Evolutionary conservation across 2,797 vertebrate species (phyloP), one percentile per base, ranked within the genome.

Genomic region (Coracias cyanogaster): DNA sequence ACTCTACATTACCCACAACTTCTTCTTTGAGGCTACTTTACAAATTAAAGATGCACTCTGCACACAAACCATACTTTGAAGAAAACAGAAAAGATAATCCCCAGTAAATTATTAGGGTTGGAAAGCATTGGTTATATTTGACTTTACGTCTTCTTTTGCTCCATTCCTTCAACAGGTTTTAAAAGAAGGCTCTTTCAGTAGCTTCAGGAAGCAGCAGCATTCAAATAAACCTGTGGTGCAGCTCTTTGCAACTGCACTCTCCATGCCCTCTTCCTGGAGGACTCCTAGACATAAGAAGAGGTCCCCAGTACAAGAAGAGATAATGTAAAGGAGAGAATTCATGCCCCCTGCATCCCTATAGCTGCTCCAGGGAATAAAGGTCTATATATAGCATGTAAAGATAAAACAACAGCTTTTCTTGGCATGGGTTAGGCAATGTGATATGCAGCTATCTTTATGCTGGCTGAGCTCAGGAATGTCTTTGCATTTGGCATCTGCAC

Each of bases 11-110:
- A 96, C 65, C 90, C 73, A 46, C 64, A 86, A 94, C n/a, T 82
- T 17, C 26, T 79, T 93, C 93, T 91, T 90, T 64, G 26, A 96
- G 86, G 62, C 67, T 87, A 67, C 51, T 89, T 88, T 89, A 79
- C 51, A 64, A 96, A 96, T 95, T 95, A 60, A 97, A 93, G 49
- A 93, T 43, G 60, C 31, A 83, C 77, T 74, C 21, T 66, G 79
- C 54, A 89, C 57, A 96, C 85, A 82, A 81, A 74, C 35, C 19
- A 1, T 19, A 69, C 80, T 94, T 57, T 92, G 89, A 96, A 94
- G 90, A 72, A 89, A 95, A 85, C 31, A 81, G 49, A 74, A 48
- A 82, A 96, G 85, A 91, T 90, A 82, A 95, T 82, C 41, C 49
- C 73, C 48, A 15, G 71, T 60, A 93, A 94, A 93, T 95, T 78